A percentile compares a stretch with the other conserved stretches of the same genome.
Conservation (phyloP, 1,140 invertebrate genomes). For the Aphis gossypii region DNA sequence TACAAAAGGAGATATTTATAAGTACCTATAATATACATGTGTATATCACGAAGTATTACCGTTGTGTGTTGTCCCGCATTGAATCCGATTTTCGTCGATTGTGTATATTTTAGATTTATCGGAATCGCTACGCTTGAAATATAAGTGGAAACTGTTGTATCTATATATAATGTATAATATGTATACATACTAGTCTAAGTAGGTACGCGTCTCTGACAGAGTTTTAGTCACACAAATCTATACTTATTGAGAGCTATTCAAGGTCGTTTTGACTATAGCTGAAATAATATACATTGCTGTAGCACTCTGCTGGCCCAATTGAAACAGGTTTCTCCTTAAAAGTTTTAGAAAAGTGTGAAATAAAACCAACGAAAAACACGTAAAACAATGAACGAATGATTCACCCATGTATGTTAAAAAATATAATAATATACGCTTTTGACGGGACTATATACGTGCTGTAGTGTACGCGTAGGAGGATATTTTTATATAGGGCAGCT, state of each 20-base stretch:
- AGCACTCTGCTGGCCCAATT: too few relatives aligned
- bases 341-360: background rate
- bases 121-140: background rate
- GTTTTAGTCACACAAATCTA: background rate
- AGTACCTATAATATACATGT: background rate
- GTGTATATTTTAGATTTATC: background rate
- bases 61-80: too few relatives aligned
- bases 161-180: background rate
- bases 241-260: background rate
- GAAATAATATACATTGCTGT: background rate
- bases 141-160: background rate
- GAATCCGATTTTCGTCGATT: background rate
- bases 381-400: slow-evolving; percentile 7
- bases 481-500: background rate
- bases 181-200: background rate
- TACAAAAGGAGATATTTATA: too few relatives aligned
- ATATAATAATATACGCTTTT: background rate
- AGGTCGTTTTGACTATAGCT: background rate
- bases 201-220: background rate
- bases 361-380: background rate
- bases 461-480: background rate
- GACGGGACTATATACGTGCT: background rate
- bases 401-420: background rate
- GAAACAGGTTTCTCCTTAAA: background rate
- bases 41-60: too few relatives aligned